Evolutionary conservation across 2,888 invertebrate genomes (phyloP).

Genomic region (Epirrita christyi): DNA sequence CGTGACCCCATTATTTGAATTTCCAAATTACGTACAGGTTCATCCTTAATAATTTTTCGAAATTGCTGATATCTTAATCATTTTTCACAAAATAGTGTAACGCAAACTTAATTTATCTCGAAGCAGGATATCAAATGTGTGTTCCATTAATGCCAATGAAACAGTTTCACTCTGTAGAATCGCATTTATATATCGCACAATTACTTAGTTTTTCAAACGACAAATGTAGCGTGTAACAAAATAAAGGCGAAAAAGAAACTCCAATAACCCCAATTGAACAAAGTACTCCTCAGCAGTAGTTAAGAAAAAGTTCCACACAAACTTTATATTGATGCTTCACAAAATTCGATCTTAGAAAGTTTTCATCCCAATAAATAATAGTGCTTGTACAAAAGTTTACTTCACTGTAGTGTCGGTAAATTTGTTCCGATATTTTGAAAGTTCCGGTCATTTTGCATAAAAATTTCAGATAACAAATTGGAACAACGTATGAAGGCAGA

Average conservation of each 20-base stretch:
- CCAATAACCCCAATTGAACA: conserved; percentile 17
- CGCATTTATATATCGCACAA: too few relatives aligned
- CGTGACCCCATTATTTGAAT: too few relatives aligned
- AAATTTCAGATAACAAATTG: conserved; percentile 17
- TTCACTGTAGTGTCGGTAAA: conserved; percentile 9
- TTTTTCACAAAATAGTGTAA: too few relatives aligned
- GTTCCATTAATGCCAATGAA: too few relatives aligned
- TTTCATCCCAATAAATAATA: conserved; percentile 22
- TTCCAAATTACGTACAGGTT: too few relatives aligned
- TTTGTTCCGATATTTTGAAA: conserved; percentile 17
- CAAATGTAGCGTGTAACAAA: neutral
- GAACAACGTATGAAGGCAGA: neutral
- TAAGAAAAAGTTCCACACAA: conserved; percentile 22
- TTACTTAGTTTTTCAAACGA: neutral
- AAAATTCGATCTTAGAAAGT: conserved; percentile 23
- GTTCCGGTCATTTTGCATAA: conserved; percentile 16
- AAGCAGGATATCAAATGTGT: too few relatives aligned
- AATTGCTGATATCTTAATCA: too few relatives aligned
- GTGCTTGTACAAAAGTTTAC: conserved; percentile 6
- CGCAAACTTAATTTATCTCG: too few relatives aligned
- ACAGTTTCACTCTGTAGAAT: too few relatives aligned
- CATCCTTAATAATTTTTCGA: too few relatives aligned
- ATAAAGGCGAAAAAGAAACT: conserved; percentile 9
- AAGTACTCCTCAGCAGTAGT: conserved; percentile 23
- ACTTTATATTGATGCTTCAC: conserved; percentile 21